Conservation (phyloP, 2,888 invertebrate species). For the Drosophila barbarae region DNA sequence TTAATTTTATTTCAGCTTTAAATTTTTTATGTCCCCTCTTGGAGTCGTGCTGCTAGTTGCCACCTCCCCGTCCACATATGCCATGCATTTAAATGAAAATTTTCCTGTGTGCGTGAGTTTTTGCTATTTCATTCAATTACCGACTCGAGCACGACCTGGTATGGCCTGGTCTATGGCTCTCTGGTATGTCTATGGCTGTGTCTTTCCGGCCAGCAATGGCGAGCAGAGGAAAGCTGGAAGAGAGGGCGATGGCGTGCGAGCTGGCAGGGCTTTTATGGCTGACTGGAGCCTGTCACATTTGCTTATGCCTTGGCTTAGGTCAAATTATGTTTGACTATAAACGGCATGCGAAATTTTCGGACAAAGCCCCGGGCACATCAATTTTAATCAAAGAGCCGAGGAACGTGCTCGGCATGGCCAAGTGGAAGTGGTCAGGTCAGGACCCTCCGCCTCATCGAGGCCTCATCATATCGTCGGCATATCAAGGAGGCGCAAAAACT, state of each 20-base stretch:
- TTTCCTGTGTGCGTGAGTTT: constrained; percentile 54
- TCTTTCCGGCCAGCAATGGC: background rate
- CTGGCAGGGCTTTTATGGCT: constrained; percentile 44
- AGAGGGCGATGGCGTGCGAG: background rate
- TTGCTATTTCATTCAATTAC: constrained; percentile 68
- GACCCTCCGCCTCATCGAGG: constrained; percentile 2
- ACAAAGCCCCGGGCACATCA: constrained; percentile 66
- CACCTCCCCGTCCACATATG: constrained; percentile 15
- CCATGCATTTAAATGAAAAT: constrained; percentile 65
- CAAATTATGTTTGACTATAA: constrained; percentile 71
- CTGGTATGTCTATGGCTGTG: constrained; percentile 4
- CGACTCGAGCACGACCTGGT: constrained; percentile 46
- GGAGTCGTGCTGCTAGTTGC: constrained; percentile 15
- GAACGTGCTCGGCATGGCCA: constrained; percentile 63
- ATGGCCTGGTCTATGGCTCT: constrained; percentile 16
- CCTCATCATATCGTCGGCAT: constrained; percentile 24
- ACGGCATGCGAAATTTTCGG: constrained; percentile 63
- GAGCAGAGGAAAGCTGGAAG: background rate
- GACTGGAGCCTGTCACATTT: constrained; percentile 56
- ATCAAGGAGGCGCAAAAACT: constrained; percentile 44
- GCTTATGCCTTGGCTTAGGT: constrained; percentile 63
- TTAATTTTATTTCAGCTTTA: constrained; percentile 50
- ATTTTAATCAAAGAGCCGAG: constrained; percentile 68
- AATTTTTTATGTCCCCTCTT: constrained; percentile 51
- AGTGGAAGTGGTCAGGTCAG: constrained; percentile 21